phyloP scores from a whole-genome alignment of 2,113 vertebrate genomes.

The Amphiprion ocellaris region DNA sequence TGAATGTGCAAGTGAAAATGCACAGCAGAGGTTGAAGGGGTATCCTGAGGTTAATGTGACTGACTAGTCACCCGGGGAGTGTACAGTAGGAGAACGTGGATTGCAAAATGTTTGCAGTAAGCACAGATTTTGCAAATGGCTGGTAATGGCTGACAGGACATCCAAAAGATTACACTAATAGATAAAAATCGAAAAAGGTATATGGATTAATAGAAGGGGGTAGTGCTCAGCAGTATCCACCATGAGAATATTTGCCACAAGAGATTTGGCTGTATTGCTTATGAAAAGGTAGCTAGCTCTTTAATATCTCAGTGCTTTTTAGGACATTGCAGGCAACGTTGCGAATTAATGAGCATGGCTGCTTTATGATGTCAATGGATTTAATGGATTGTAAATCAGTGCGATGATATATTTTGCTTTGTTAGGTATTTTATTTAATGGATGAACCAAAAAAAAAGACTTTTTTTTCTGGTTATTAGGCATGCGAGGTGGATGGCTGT shows the following conservation, averaged over 20 bases:
- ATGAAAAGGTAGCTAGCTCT: not conserved
- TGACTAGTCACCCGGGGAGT: conserved; percentile 11
- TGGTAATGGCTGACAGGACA: not conserved
- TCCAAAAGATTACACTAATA: not conserved
- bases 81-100: not conserved
- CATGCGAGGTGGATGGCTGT: not conserved
- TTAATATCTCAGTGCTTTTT: conserved; percentile 8
- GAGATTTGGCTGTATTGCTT: conserved; percentile 1
- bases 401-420: conserved; percentile 1
- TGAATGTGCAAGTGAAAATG: conserved; percentile 23
- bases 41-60: conserved; percentile 59
- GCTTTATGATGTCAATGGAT: conserved; percentile 10
- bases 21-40: conserved; percentile 40
- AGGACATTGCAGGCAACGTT: conserved; percentile 19
- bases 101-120: conserved; percentile 1
- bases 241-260: not conserved
- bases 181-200: not conserved
- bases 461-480: not conserved
- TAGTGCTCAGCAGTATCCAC: too few species aligned
- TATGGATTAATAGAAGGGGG: not conserved
- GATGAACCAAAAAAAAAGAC: not conserved
- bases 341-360: conserved; percentile 27
- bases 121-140: not conserved
- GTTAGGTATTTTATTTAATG: not conserved
- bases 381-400: not conserved